Evolutionary conservation across 2,797 vertebrate species (phyloP).

Genomic region (Chanos chanos): DNA sequence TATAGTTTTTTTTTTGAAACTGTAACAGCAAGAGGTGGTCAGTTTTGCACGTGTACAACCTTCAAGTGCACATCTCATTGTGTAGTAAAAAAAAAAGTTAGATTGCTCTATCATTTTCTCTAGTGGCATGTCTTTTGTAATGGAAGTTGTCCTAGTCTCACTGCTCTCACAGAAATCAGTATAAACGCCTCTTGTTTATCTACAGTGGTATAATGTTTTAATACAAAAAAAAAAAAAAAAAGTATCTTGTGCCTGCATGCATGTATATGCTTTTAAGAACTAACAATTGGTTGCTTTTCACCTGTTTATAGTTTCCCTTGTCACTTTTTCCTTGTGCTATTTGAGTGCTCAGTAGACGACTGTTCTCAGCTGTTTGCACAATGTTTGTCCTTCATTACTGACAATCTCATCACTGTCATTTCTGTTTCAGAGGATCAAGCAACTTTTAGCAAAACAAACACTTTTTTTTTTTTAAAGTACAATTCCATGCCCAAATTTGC

Average conservation of each 20-base stretch:
- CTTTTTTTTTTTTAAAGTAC: background rate
- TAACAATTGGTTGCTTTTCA: background rate
- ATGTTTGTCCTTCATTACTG: too few relatives aligned
- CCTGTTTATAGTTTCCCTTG: slow-evolving; percentile 26
- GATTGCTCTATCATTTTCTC: background rate
- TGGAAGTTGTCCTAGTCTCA: slow-evolving; percentile 37
- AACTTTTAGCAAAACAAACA: too few relatives aligned
- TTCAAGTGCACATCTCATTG: too few relatives aligned
- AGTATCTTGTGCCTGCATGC: slow-evolving; percentile 63
- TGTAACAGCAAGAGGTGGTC: slow-evolving; percentile 28
- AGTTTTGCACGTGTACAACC: background rate
- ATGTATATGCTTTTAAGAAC: slow-evolving; percentile 34
- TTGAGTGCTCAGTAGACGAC: slow-evolving; percentile 35
- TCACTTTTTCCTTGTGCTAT: slow-evolving; percentile 17
- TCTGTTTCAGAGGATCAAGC: too few relatives aligned
- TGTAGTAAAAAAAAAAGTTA: too few relatives aligned
- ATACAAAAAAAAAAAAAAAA: slow-evolving; percentile 46
- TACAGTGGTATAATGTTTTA: too few relatives aligned
- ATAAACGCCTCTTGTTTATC: slow-evolving; percentile 42
- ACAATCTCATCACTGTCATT: too few relatives aligned
- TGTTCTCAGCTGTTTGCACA: too few relatives aligned
- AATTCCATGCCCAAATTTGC: slow-evolving; percentile 2
- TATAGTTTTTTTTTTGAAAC: slow-evolving; percentile 42
- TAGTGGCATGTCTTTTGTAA: slow-evolving; percentile 27
- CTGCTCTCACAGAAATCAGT: slow-evolving; percentile 48